Conservation (phyloP, 2,797 vertebrate species). For the Sebastes nivosus region DNA sequence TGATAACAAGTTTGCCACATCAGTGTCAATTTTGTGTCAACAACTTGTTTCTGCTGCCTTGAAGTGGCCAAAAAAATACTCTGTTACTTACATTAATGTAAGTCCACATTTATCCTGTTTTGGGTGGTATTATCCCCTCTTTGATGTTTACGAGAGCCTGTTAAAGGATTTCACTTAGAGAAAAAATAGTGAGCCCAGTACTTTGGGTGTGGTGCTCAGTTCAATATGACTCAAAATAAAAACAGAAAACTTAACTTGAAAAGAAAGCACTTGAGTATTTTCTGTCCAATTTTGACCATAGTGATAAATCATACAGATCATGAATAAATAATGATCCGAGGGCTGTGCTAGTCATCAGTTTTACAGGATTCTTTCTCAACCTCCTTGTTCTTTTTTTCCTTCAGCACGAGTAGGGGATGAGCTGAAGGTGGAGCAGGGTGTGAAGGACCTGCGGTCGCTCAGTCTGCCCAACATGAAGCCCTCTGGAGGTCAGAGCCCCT, state of each 20-base stretch:
- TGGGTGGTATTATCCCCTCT: not conserved
- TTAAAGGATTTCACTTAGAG: not conserved
- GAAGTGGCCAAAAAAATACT: no score
- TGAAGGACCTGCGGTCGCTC: constrained; percentile 86
- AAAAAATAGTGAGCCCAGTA: not conserved
- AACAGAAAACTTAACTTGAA: not conserved
- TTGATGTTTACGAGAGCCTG: not conserved
- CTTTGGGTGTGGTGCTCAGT: not conserved
- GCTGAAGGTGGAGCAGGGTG: constrained; percentile 90
- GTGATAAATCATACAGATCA: not conserved
- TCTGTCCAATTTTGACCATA: not conserved
- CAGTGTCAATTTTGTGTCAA: not conserved
- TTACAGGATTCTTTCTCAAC: not conserved
- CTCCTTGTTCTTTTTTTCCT: not conserved
- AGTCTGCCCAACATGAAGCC: constrained; percentile 90
- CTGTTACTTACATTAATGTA: not conserved
- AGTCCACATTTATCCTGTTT: not conserved
- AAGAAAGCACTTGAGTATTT: not conserved
- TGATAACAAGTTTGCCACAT: not conserved
- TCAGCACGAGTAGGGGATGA: constrained; percentile 91
- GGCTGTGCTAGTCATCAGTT: not conserved
- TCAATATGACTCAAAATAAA: not conserved
- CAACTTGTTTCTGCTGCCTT: not conserved
- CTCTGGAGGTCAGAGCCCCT: constrained; percentile 64
- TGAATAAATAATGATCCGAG: not conserved